These are phyloP conservation scores for Lithodes maja DNA, from an alignment of 2,888 invertebrate species.

Conservation along the genomic window DNA sequence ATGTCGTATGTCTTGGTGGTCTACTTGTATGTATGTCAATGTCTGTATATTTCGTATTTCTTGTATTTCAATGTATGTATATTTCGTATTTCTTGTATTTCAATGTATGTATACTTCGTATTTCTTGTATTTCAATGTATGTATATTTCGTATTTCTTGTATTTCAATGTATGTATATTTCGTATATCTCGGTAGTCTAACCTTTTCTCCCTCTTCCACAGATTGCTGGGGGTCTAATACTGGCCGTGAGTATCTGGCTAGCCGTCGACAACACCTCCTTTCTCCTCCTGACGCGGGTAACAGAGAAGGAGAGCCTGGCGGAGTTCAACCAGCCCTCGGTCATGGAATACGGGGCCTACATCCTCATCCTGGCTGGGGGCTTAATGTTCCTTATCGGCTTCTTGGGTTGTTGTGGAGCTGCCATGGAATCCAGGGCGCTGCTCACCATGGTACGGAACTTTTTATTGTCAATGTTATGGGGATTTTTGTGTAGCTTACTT, in stretches of 20 bases:
- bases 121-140: too few species aligned
- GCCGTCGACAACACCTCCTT: constrained; percentile 82
- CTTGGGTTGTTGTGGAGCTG: constrained; percentile 83
- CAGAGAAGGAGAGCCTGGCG: constrained; percentile 71
- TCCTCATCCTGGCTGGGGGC: constrained; percentile 82
- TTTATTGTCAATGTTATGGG: background rate
- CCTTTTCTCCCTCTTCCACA: constrained; percentile 72
- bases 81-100: too few species aligned
- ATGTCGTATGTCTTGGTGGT: too few species aligned
- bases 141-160: too few species aligned
- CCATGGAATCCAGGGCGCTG: constrained; percentile 82
- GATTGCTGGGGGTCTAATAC: constrained; percentile 80
- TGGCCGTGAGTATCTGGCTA: constrained; percentile 83
- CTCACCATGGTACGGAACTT: constrained; percentile 80
- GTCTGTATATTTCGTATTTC: too few species aligned
- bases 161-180: too few species aligned
- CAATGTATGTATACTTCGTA: too few species aligned
- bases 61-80: too few species aligned
- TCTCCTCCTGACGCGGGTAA: constrained; percentile 69
- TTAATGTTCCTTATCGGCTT: constrained; percentile 84
- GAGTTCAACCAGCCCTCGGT: constrained; percentile 80
- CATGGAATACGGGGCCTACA: constrained; percentile 82
- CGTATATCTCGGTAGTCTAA: too few species aligned
- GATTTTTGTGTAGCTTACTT: background rate
- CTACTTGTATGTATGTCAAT: too few species aligned